Conservation (phyloP, 92 coral and sea anemone species). For the Scolanthus callimorphus region DNA sequence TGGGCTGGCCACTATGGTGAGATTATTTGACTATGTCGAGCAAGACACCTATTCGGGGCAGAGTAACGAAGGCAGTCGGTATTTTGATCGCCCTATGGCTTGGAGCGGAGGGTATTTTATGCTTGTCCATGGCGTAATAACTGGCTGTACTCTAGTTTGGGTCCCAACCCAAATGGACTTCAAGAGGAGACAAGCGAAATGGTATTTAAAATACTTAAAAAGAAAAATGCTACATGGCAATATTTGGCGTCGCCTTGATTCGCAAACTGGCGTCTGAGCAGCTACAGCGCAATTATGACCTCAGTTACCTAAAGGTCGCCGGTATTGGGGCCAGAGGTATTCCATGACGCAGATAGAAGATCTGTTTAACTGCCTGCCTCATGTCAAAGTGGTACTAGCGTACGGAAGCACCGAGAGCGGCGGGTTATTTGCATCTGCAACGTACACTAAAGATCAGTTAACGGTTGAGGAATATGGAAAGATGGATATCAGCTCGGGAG, state of each 20-base stretch:
- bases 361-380: constrained; percentile 9
- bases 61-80: too few species aligned
- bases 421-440: background rate
- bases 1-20: too few species aligned
- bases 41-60: too few species aligned
- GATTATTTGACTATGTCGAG: too few species aligned
- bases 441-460: background rate
- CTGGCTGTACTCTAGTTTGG: background rate
- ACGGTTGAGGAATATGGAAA: background rate
- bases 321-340: constrained; percentile 17
- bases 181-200: background rate
- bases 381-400: background rate
- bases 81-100: background rate
- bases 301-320: constrained; percentile 5
- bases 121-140: background rate
- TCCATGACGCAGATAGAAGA: constrained; percentile 4
- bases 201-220: too few species aligned
- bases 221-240: background rate
- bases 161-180: background rate
- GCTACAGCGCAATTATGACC: constrained; percentile 22
- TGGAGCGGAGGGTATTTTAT: background rate
- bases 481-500: constrained; percentile 12
- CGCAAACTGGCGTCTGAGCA: background rate
- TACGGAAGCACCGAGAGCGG: constrained; percentile 13
- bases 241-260: background rate